Base-by-base conservation (phyloP, 2,888 invertebrate species). In the Lagria hirta region DNA sequence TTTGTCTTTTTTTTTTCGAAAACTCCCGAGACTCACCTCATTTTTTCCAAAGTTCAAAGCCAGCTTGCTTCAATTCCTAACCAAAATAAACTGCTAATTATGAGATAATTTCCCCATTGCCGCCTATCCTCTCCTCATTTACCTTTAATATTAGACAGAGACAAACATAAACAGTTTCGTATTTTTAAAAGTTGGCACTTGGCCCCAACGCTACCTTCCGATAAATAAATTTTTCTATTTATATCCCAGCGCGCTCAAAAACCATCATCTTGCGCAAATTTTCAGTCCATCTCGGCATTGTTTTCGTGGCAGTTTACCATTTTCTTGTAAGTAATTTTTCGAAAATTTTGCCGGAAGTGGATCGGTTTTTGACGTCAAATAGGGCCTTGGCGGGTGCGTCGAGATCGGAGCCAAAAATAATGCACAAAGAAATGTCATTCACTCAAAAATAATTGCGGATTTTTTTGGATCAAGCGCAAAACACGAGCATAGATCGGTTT, bases 1-100 rank as follows among this genome's bases (percentile, higher is more conserved):
- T n/a, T n/a, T n/a, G n/a, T n/a, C n/a, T n/a, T n/a, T n/a, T n/a
- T n/a, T n/a, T n/a, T n/a, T n/a, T n/a, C n/a, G n/a, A n/a, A n/a
- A n/a, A n/a, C n/a, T n/a, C n/a, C n/a, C n/a, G n/a, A n/a, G n/a
- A n/a, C n/a, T n/a, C n/a, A n/a, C n/a, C n/a, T n/a, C n/a, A n/a
- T n/a, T n/a, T n/a, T n/a, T n/a, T n/a, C n/a, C n/a, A n/a, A n/a
- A n/a, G n/a, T n/a, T n/a, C n/a, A n/a, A n/a, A n/a, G n/a, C n/a
- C n/a, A n/a, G n/a, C n/a, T n/a, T 11, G 29, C 37, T 16, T 32
- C 22, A 28, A 44, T 42, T 38, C 48, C 26, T 48, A 36, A 47
- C 35, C 41, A 43, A 48, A 49, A 49, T 49, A 45, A 48, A 52
- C 52, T 52, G 45, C 46, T 46, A 37, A 43, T 48, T 50, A 50